A percentile compares a stretch with the other conserved stretches of the same genome.
Conservation (phyloP, 2,888 invertebrate species). For the Desoria tigrina region DNA sequence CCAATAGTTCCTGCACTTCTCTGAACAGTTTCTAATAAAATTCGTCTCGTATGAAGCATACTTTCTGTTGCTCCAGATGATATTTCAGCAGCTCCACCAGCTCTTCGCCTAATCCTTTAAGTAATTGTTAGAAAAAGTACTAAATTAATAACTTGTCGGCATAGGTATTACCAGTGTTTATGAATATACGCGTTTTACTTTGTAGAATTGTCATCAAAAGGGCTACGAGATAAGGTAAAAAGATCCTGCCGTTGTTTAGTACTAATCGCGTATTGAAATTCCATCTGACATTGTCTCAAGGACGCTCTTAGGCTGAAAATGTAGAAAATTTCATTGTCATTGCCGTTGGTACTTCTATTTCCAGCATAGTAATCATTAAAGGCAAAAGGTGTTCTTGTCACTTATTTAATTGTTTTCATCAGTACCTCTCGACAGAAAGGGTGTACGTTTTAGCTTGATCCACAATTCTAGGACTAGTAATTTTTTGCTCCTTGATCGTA, state of each 20-base stretch:
- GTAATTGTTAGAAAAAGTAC: neutral
- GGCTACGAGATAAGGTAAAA: slow-evolving; percentile 31
- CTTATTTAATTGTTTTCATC: neutral
- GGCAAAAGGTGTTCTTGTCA: too few relatives aligned
- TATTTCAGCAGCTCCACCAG: slow-evolving; percentile 59
- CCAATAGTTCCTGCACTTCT: slow-evolving; percentile 83
- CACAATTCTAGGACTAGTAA: slow-evolving; percentile 32
- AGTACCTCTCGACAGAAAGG: slow-evolving; percentile 34
- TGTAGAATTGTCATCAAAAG: slow-evolving; percentile 25
- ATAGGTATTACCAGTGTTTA: neutral
- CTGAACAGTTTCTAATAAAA: slow-evolving; percentile 79
- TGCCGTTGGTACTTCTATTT: too few relatives aligned
- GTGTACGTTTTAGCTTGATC: slow-evolving; percentile 41
- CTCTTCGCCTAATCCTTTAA: slow-evolving; percentile 19
- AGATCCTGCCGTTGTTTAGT: slow-evolving; percentile 36
- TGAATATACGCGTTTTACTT: neutral
- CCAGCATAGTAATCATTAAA: too few relatives aligned
- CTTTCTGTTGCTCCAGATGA: slow-evolving; percentile 81
- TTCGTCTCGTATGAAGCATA: slow-evolving; percentile 77
- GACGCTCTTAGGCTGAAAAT: slow-evolving; percentile 67
- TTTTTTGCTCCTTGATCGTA: slow-evolving; percentile 27
- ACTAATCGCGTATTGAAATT: slow-evolving; percentile 66
- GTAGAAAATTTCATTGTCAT: slow-evolving; percentile 22
- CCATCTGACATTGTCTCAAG: slow-evolving; percentile 78
- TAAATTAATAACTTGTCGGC: neutral